A percentile compares a stretch with the other conserved stretches of the same genome.
These are phyloP conservation scores for Hedychridium roseum DNA, from an alignment of 2,888 invertebrate genomes.

Conservation along the genomic window DNA sequence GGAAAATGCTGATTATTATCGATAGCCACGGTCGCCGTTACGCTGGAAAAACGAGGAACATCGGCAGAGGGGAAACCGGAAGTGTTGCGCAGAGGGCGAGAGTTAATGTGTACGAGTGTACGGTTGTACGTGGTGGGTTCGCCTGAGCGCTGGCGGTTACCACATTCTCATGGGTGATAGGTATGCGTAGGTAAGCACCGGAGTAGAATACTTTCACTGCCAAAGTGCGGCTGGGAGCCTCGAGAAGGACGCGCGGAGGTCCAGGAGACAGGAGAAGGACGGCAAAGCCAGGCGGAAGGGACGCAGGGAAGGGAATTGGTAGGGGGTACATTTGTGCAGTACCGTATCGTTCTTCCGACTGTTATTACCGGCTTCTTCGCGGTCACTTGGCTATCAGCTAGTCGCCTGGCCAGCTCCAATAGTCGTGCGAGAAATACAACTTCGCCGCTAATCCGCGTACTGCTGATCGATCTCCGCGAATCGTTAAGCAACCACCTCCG, in stretches of 20 bases:
- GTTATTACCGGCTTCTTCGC: conserved; percentile 34
- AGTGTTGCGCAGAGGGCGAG: too few species aligned
- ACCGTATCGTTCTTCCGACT: conserved; percentile 43
- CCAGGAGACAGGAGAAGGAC: conserved; percentile 3
- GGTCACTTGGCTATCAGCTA: conserved; percentile 21
- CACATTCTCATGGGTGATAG: conserved; percentile 24
- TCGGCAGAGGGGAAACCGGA: too few species aligned
- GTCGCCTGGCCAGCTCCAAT: too few species aligned
- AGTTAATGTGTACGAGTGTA: neutral
- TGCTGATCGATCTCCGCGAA: too few species aligned
- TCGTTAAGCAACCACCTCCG: too few species aligned
- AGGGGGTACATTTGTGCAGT: conserved; percentile 47
- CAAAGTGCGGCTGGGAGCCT: conserved; percentile 48
- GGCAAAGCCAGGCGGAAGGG: neutral
- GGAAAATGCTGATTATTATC: too few species aligned
- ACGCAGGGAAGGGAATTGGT: conserved; percentile 1
- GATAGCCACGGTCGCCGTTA: too few species aligned
- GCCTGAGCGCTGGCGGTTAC: conserved; percentile 17
- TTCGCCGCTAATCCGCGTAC: too few species aligned
- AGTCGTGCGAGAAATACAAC: too few species aligned
- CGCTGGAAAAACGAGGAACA: too few species aligned
- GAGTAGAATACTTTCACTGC: conserved; percentile 63
- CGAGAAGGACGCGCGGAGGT: conserved; percentile 39
- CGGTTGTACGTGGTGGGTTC: conserved; percentile 7
- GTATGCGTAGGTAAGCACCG: conserved; percentile 48